These are phyloP conservation scores for Sitta europaea DNA, from an alignment of 2,113 vertebrate genomes.

Conservation along the genomic window DNA sequence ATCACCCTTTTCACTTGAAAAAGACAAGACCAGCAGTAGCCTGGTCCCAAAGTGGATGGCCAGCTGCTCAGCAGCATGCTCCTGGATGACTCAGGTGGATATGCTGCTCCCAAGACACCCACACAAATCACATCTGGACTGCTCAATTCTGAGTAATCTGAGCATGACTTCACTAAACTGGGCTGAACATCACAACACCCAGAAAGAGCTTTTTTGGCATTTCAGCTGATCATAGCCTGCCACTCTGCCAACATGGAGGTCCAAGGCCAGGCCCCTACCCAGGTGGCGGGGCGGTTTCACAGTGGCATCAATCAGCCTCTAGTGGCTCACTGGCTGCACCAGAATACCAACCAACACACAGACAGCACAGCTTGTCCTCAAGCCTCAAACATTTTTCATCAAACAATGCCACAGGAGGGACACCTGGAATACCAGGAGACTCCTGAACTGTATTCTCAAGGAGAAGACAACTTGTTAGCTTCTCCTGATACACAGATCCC, in stretches of 20 bases:
- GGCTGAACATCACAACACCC: not conserved
- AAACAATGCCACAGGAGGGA: not conserved
- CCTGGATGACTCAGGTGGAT: not conserved
- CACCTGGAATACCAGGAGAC: not conserved
- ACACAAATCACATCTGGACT: not conserved
- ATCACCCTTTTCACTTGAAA: no score
- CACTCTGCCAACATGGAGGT: accelerated
- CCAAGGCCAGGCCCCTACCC: not conserved
- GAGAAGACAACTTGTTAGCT: not conserved
- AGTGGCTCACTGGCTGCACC: not conserved
- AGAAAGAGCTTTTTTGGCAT: not conserved
- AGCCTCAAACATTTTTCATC: not conserved
- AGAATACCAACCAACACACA: not conserved
- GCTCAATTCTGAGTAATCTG: not conserved
- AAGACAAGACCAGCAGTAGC: not conserved
- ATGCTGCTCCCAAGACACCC: not conserved
- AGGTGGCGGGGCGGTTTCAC: accelerated
- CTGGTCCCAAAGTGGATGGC: accelerated
- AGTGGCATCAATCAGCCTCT: not conserved
- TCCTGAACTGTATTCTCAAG: not conserved
- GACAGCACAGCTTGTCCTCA: accelerated
- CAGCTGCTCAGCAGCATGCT: accelerated
- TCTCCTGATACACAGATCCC: not conserved
- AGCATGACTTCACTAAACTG: not conserved
- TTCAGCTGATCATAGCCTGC: not conserved